Percentiles rank a stretch among this genome's conserved stretches.
These are phyloP conservation scores for Cephus cinctus DNA, from an alignment of 1,140 invertebrate genomes.

Conservation along the genomic window DNA sequence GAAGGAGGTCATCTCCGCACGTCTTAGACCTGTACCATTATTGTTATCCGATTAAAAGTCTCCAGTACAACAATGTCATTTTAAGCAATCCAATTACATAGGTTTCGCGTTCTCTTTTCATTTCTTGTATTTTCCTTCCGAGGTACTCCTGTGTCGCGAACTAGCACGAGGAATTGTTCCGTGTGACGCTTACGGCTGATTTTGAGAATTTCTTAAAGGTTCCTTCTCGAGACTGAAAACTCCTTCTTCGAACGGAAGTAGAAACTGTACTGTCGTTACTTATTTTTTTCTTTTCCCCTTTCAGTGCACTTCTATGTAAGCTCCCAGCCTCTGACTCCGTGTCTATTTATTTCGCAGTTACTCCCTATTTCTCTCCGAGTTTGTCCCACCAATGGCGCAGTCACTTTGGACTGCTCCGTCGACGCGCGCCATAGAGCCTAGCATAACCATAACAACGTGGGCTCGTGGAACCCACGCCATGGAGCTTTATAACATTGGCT, in stretches of 20 bases:
- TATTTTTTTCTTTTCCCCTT: not conserved
- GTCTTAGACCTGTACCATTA: no score
- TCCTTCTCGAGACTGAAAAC: not conserved
- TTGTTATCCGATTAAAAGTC: no score
- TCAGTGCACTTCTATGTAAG: no score
- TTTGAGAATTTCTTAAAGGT: not conserved
- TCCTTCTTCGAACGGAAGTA: no score
- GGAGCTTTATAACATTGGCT: slow-evolving; percentile 27
- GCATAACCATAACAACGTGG: slow-evolving; percentile 32
- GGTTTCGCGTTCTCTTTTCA: no score
- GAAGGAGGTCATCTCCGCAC: not conserved
- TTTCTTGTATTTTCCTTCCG: no score
- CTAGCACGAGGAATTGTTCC: no score
- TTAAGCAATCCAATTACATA: no score
- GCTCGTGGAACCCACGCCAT: slow-evolving; percentile 29
- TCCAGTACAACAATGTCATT: no score
- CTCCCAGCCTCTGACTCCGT: not conserved
- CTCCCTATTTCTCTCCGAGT: not conserved
- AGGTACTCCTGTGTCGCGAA: no score
- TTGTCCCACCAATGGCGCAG: slow-evolving; percentile 27
- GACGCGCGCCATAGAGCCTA: slow-evolving; percentile 40
- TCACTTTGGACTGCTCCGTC: slow-evolving; percentile 53
- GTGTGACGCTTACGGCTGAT: no score
- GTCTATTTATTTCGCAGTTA: not conserved
- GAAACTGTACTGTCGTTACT: no score